These are phyloP conservation scores for Mustelus asterias DNA, from an alignment of 2,113 vertebrate species.

Conservation along the genomic window DNA sequence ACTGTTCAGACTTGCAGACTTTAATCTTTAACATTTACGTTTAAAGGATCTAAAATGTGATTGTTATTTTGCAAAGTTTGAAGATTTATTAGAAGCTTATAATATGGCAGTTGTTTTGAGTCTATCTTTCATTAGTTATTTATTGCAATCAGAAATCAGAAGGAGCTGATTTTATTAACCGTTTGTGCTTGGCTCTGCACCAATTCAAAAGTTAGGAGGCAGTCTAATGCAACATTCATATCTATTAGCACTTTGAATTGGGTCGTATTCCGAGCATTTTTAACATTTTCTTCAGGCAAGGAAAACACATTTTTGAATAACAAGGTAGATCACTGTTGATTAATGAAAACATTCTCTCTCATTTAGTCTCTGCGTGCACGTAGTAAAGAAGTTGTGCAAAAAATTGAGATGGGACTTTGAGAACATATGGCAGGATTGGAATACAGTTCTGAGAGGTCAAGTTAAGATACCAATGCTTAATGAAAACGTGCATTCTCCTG, in stretches of 20 bases:
- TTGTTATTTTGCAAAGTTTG: neutral
- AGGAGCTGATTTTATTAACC: neutral
- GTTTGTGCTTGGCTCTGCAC: neutral
- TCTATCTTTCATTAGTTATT: neutral
- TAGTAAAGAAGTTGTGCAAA: neutral
- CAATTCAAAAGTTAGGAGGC: neutral
- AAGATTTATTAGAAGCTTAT: neutral
- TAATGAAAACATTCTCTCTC: neutral
- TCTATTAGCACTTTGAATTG: neutral
- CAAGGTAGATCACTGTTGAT: neutral
- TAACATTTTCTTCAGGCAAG: neutral
- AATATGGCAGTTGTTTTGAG: neutral
- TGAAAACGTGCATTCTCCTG: neutral
- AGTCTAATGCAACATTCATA: neutral
- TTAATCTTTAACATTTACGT: neutral
- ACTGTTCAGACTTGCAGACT: neutral
- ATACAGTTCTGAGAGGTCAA: neutral
- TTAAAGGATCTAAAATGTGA: constrained; percentile 7
- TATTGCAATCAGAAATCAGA: neutral
- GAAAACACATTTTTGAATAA: neutral
- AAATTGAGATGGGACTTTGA: neutral
- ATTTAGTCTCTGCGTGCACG: neutral
- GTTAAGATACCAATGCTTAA: neutral
- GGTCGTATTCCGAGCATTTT: neutral
- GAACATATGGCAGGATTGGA: neutral